Conservation (phyloP, 2,888 invertebrate species). For the Nemurella pictetii region DNA sequence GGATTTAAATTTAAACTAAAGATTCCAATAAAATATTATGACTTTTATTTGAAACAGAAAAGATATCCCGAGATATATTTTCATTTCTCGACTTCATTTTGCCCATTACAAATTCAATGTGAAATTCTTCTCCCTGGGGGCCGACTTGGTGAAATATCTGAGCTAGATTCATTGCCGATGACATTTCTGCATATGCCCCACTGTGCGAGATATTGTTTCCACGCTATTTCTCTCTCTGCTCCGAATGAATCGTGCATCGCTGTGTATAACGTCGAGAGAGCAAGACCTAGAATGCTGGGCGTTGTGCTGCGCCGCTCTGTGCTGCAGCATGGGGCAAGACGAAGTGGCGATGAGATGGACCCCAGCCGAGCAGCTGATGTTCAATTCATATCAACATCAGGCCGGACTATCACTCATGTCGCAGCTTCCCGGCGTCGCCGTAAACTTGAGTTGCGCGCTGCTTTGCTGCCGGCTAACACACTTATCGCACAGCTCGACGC, state of each 20-base stretch:
- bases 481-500: not conserved
- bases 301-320: not conserved
- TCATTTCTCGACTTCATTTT: not conserved
- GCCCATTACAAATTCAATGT: not conserved
- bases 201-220: slow-evolving; percentile 4
- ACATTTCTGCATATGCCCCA: slow-evolving; percentile 8
- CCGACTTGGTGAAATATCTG: not conserved
- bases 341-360: slow-evolving; percentile 35
- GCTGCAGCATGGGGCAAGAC: slow-evolving; percentile 5
- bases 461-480: not conserved
- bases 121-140: not conserved
- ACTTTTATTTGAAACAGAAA: not conserved
- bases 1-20: too few relatives aligned
- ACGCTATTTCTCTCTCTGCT: not conserved
- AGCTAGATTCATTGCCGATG: slow-evolving; percentile 7
- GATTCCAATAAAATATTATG: too few relatives aligned
- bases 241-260: not conserved
- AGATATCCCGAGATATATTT: not conserved
- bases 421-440: slow-evolving; percentile 28
- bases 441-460: slow-evolving; percentile 31
- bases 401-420: slow-evolving; percentile 37
- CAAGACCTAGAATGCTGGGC: too few relatives aligned
- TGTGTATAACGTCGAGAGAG: too few relatives aligned
- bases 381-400: slow-evolving; percentile 39
- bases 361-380: slow-evolving; percentile 37